Conservation (phyloP, 1,140 invertebrate species). For the Globodera rostochiensis region DNA sequence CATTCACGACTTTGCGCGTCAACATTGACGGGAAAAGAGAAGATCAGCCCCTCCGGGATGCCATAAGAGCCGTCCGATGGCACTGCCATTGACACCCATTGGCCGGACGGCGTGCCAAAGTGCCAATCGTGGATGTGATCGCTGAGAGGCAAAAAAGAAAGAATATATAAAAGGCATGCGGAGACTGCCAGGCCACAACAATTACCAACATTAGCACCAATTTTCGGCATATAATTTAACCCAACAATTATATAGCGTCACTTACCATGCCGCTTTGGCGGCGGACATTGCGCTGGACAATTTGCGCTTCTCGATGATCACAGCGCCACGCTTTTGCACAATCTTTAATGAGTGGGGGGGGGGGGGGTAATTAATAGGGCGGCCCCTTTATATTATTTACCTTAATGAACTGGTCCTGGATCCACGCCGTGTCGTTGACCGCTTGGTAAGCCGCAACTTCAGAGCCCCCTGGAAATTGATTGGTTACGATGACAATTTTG, state of each 20-base stretch:
- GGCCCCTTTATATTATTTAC: slow-evolving; percentile 59
- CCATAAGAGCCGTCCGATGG: slow-evolving; percentile 89
- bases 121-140: slow-evolving; percentile 75
- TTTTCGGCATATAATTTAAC: too few relatives aligned
- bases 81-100: slow-evolving; percentile 95
- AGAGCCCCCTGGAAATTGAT: slow-evolving; percentile 41
- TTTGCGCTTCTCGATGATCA: slow-evolving; percentile 94
- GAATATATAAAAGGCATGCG: not conserved
- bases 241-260: not conserved
- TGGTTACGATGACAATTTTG: too few relatives aligned
- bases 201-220: too few relatives aligned
- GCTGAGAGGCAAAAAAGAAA: not conserved
- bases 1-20: slow-evolving; percentile 75
- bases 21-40: slow-evolving; percentile 87
- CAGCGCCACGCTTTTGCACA: slow-evolving; percentile 94
- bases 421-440: slow-evolving; percentile 80
- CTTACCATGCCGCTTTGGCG: slow-evolving; percentile 92
- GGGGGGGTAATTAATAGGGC: too few relatives aligned
- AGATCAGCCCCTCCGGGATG: slow-evolving; percentile 82
- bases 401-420: slow-evolving; percentile 80
- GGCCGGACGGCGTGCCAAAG: slow-evolving; percentile 75
- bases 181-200: not conserved
- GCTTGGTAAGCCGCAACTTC: slow-evolving; percentile 72
- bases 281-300: slow-evolving; percentile 97
- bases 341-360: slow-evolving; percentile 70